Base-by-base conservation (phyloP, 1,140 invertebrate genomes). In the Drosophila micromelanica region DNA sequence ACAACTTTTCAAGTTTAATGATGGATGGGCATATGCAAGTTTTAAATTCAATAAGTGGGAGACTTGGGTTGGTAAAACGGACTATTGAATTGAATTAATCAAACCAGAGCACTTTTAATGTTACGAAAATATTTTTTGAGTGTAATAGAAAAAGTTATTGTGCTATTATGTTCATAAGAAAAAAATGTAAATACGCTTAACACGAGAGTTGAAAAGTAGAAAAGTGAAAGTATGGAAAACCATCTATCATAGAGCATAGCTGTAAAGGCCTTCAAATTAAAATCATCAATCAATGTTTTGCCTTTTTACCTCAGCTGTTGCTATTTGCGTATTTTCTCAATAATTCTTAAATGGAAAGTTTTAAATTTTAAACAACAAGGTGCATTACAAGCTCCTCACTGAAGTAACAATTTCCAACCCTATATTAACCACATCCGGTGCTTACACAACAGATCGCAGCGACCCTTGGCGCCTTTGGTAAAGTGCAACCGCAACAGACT, bases 261-360 rank as follows among this genome's bases (percentile, higher is more conserved):
- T 72, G 56, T 46, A 63, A 67, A 55, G 49, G 68, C 51, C 68
- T 64, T 71, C 48, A 87, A 87, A 87, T 87, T 78, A 61, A 87
- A 81, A 42, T 56, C 79, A 85, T 87, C 81, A 87, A 85, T 85
- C 81, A 85, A 87, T 54, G 65, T 54, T 72, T 35, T 23, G 27
- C 49, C 42, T 11, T 15, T n/a, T 13, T 62, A 35, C 20, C 69
- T 70, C 57, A 48, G 27, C 42, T 35, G 27, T 6, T 54, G 11
- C 15, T 40, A 11, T 57, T 8, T 20, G 5, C 35, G 20, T 17
- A 11, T 12, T 20, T 38, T 35, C n/a, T n/a, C 51, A 61, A 61
- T 48, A 61, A 37, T 61, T 15, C 57, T 40, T 48, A 23, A 61
- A 61, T 46, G 12, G 23, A 20, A 46, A 46, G 45, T n/a, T 46